Evolutionary conservation across 37 sponge, comb jelly and placozoan genomes (phyloP).

Genomic region (Bolinopsis microptera): DNA sequence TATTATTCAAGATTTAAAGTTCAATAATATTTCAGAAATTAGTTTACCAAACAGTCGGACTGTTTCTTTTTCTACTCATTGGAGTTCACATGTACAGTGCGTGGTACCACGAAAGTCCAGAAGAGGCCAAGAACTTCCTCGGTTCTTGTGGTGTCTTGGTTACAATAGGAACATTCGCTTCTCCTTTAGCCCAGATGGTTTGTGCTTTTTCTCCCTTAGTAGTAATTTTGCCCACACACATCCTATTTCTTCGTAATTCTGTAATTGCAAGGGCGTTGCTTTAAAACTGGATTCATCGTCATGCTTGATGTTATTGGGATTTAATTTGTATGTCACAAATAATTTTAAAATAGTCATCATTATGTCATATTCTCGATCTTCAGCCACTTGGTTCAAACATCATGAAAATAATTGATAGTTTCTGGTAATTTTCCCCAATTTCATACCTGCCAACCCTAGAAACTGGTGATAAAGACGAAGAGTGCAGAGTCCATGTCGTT

Average conservation of each 20-base stretch:
- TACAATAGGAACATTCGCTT: conserved; percentile 34
- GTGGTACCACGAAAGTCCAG: neutral
- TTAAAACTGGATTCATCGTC: too few species aligned
- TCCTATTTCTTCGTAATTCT: too few species aligned
- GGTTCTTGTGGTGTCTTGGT: neutral
- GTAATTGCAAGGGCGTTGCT: too few species aligned
- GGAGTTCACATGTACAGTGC: conserved; percentile 10
- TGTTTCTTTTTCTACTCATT: neutral
- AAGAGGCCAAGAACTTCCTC: conserved; percentile 12
- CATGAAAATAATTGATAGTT: too few species aligned
- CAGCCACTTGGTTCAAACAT: too few species aligned
- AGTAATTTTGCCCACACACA: too few species aligned
- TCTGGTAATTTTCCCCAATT: too few species aligned
- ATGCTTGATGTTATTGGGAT: too few species aligned
- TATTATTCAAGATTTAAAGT: neutral
- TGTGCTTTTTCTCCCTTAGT: neutral
- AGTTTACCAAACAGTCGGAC: conserved; percentile 47
- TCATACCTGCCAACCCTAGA: too few species aligned
- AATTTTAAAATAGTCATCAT: too few species aligned
- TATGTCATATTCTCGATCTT: too few species aligned
- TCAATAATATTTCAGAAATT: conserved; percentile 3
- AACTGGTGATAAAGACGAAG: conserved; percentile 23
- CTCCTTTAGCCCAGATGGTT: conserved; percentile 55
- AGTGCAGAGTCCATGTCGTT: conserved; percentile 52
- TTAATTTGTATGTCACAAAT: too few species aligned